These are phyloP conservation scores for Sycophila sp. DNA, from an alignment of 1,140 invertebrate genomes.

Conservation along the genomic window DNA sequence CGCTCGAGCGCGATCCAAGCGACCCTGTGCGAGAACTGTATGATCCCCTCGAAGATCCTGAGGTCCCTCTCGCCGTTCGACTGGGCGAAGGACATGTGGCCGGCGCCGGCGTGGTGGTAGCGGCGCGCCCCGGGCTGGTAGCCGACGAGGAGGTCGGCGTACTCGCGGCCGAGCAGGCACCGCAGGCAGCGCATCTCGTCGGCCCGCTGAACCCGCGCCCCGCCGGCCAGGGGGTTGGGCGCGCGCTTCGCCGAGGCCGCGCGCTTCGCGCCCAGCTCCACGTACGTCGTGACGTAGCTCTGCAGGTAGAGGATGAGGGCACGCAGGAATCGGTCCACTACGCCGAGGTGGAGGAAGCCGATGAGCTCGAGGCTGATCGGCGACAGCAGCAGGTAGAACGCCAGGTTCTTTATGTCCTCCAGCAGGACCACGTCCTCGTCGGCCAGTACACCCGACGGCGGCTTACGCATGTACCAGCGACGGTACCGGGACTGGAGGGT, in stretches of 20 bases:
- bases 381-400: constrained; percentile 66
- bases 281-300: constrained; percentile 71
- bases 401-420: constrained; percentile 75
- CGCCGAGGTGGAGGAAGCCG: constrained; percentile 68
- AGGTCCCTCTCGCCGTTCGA: constrained; percentile 72
- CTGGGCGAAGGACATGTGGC: constrained; percentile 59
- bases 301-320: constrained; percentile 72
- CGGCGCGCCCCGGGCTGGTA: constrained; percentile 59
- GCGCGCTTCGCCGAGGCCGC: constrained; percentile 68
- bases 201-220: constrained; percentile 65
- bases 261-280: constrained; percentile 66
- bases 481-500: constrained; percentile 18
- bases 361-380: constrained; percentile 70
- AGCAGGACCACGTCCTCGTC: constrained; percentile 67
- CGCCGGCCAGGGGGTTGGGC: constrained; percentile 68
- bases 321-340: constrained; percentile 71
- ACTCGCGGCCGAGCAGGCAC: constrained; percentile 70
- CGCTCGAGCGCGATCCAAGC: constrained; percentile 73
- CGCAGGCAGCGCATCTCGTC: constrained; percentile 70
- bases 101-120: constrained; percentile 70
- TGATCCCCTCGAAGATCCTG: constrained; percentile 69
- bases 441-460: not conserved
- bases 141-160: constrained; percentile 69
- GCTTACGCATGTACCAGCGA: not conserved
- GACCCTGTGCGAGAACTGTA: constrained; percentile 69